phyloP scores from a whole-genome alignment of 2,797 vertebrate genomes.

The Calcarius lapponicus region DNA sequence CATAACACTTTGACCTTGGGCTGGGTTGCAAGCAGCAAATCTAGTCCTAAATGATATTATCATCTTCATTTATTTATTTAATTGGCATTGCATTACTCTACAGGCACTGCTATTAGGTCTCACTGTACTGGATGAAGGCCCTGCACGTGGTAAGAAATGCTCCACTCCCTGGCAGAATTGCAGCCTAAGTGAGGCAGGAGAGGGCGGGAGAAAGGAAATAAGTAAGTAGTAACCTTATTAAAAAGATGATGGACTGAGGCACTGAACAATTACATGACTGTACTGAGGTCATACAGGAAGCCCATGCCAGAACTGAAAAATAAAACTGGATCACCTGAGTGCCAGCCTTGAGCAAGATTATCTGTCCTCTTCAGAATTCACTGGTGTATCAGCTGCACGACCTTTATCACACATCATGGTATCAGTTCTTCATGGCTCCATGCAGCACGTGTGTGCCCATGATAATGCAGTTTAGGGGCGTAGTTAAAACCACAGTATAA shows the following conservation, averaged over 20 bases:
- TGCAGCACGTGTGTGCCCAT: not conserved
- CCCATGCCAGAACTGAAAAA: constrained; percentile 26
- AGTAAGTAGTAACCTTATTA: constrained; percentile 53
- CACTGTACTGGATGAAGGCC: constrained; percentile 29
- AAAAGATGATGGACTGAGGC: constrained; percentile 50
- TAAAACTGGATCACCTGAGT: not conserved
- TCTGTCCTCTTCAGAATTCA: not conserved
- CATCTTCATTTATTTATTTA: constrained; percentile 43
- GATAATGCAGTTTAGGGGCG: not conserved
- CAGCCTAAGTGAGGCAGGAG: constrained; percentile 23
- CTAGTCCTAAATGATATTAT: constrained; percentile 13
- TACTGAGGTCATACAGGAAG: constrained; percentile 62
- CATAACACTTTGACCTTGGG: not conserved
- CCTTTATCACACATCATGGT: not conserved
- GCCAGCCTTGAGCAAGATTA: not conserved
- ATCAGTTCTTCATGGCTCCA: not conserved
- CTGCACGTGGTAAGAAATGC: constrained; percentile 26
- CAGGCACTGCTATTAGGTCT: constrained; percentile 23
- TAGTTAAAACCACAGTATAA: not conserved
- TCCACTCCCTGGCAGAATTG: constrained; percentile 51
- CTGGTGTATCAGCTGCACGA: rapidly evolving
- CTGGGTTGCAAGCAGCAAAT: not conserved
- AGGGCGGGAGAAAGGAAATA: constrained; percentile 63
- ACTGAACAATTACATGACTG: constrained; percentile 50
- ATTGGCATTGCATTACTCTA: constrained; percentile 41